Percentiles rank a stretch among this genome's conserved stretches.
Evolutionary conservation across 64 coral and sea anemone genomes (phyloP).

Genomic region (Pocillopora damicornis): DNA sequence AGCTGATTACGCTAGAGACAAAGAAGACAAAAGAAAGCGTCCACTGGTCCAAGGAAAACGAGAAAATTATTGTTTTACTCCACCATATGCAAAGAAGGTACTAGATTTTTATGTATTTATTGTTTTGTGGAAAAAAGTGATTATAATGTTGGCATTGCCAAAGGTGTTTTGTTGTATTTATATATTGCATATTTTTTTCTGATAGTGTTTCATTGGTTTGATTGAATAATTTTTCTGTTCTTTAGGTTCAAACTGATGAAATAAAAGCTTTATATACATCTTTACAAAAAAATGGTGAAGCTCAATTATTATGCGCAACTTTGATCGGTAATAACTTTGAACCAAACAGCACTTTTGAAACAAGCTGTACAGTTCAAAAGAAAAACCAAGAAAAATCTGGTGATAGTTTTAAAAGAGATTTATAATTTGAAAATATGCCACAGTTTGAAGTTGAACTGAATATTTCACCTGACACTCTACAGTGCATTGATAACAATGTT

Average conservation of each 20-base stretch:
- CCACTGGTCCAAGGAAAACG: conserved; percentile 48
- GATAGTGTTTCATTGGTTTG: conserved; percentile 14
- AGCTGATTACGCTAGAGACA: conserved; percentile 45
- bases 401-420: too few species aligned
- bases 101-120: background rate
- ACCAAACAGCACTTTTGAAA: conserved; percentile 41
- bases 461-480: too few species aligned
- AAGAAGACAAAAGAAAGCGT: conserved; percentile 53
- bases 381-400: too few species aligned
- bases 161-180: background rate
- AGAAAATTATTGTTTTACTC: conserved; percentile 57
- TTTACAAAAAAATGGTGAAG: conserved; percentile 44
- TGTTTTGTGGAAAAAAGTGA: background rate
- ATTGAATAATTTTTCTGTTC: conserved; percentile 29
- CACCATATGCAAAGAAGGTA: conserved; percentile 50
- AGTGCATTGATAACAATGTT: too few species aligned
- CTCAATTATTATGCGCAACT: conserved; percentile 25
- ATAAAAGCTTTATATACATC: conserved; percentile 39
- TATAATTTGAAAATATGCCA: background rate
- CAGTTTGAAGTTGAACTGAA: too few species aligned
- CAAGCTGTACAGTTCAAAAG: background rate
- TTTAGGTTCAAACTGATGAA: conserved; percentile 50
- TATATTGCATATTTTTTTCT: background rate
- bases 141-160: background rate
- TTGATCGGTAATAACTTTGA: conserved; percentile 38